phyloP scores from a whole-genome alignment of 2,888 invertebrate genomes.

The Pandemis corylana region DNA sequence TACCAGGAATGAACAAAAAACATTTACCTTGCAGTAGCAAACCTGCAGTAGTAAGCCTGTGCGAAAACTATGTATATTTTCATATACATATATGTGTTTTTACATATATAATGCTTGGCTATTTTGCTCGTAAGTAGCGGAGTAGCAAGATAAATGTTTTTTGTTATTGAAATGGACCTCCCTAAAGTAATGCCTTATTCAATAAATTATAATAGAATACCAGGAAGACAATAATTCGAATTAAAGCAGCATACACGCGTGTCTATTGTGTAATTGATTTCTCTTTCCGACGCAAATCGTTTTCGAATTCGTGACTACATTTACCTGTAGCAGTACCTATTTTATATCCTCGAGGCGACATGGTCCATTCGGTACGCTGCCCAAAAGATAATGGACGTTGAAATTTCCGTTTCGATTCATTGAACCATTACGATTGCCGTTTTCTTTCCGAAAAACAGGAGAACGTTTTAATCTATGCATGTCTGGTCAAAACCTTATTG shows the following conservation, averaged over 20 bases:
- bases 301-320: background rate
- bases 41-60: no score
- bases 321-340: slow-evolving; percentile 1
- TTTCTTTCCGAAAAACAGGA: slow-evolving; percentile 4
- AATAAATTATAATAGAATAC: background rate
- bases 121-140: background rate
- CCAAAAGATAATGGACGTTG: slow-evolving; percentile 13
- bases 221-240: background rate
- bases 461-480: slow-evolving; percentile 4
- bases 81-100: no score
- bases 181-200: no score
- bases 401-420: slow-evolving; percentile 13
- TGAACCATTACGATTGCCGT: slow-evolving; percentile 8
- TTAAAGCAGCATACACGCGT: background rate
- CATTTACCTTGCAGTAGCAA: no score
- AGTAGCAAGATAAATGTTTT: no score
- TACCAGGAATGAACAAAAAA: background rate
- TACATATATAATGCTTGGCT: no score
- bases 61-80: no score
- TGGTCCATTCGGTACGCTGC: slow-evolving; percentile 14
- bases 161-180: no score
- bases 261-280: background rate
- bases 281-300: background rate
- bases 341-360: slow-evolving; percentile 12
- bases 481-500: background rate